Evolutionary conservation across 2,888 invertebrate genomes (phyloP), one percentile per base, ranked within the genome.

Genomic region (Pachymerium ferrugineum): DNA sequence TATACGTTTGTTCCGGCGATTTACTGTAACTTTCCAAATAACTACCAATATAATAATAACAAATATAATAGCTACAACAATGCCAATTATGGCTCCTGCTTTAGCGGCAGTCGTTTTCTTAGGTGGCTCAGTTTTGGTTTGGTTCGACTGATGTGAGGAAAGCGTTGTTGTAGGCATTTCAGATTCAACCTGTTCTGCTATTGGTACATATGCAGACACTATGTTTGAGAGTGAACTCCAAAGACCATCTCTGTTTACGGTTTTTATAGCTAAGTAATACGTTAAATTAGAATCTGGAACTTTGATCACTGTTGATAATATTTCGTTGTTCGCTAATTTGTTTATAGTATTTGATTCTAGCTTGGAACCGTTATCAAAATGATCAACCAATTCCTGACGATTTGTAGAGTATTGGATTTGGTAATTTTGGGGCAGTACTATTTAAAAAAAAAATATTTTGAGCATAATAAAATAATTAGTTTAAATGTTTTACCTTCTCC

Each of bases 401-500:
- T 3, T 47, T 3, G 1, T 47, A 5, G 47, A 47, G 19, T 2
- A 2, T 5, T 22, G 47, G 10, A 47, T 47, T 2, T 19, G 3
- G 10, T 47, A 47, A 19, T 19, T 19, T 10, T n/a, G n/a, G n/a
- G 19, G 10, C 4, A 47, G 1, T 47, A 22, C 19, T 22, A 47
- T 22, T 47, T 47, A 16, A 38, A 12, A 16, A 38, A 38, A 12
- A 38, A 16, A 47, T n/a, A n/a, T n/a, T n/a, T n/a, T n/a, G n/a
- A n/a, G n/a, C n/a, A 47, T 8, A 19, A 19, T 6, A 47, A 47
- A 16, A 3, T 8, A 3, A 38, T 38, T 38, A 38, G 3, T 38
- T 38, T 3, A 6, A 38, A 3, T 38, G 8, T 19, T 47, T 74
- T 22, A 81, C 81, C 81, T 79, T 77, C 76, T 8, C 80, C 82